Evolutionary conservation across 2,113 vertebrate genomes (phyloP).

Genomic region (Vulpes lagopus): DNA sequence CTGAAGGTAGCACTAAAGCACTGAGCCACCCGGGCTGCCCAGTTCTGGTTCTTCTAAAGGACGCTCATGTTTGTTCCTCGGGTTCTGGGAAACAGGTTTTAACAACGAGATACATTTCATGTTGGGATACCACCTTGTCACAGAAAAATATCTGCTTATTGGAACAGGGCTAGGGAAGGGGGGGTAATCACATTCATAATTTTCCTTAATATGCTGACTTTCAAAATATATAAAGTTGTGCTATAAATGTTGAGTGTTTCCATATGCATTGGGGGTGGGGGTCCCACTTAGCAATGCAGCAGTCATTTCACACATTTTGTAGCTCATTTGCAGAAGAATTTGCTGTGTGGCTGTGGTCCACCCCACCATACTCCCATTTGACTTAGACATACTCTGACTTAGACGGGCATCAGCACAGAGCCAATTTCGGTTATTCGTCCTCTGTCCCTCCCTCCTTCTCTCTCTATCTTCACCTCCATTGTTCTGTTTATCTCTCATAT

Average conservation of each 20-base stretch:
- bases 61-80: not conserved
- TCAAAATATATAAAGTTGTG: not conserved
- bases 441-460: not conserved
- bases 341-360: not conserved
- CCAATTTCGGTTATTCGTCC: not conserved
- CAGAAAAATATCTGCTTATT: not conserved
- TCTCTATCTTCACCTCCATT: not conserved
- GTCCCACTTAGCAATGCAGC: not conserved
- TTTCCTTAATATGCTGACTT: not conserved
- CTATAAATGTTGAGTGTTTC: not conserved
- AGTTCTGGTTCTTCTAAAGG: not conserved
- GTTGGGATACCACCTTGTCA: not conserved
- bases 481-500: too few species aligned
- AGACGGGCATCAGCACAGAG: not conserved
- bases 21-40: too few species aligned
- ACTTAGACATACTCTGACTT: not conserved
- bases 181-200: not conserved
- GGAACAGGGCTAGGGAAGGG: too few species aligned
- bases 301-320: not conserved
- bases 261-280: too few species aligned
- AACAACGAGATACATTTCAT: not conserved
- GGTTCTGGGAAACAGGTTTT: not conserved
- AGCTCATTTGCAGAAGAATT: not conserved
- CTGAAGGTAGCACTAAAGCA: too few species aligned
- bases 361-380: not conserved